Percentiles rank a stretch among this genome's conserved stretches.
phyloP scores from a whole-genome alignment of 2,888 invertebrate genomes.

The Chloroclystis v-ata region DNA sequence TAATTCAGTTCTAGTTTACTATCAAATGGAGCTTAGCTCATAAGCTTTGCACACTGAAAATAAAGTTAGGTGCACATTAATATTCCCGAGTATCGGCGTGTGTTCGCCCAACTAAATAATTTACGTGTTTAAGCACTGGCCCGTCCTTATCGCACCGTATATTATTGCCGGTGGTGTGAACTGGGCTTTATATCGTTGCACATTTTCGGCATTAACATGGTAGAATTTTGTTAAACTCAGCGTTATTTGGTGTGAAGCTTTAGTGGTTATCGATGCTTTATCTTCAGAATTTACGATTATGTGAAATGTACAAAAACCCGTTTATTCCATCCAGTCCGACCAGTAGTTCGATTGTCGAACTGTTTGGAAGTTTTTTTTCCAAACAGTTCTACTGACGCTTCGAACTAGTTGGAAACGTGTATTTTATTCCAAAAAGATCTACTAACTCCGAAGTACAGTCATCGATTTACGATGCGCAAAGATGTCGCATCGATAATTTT shows the following conservation, averaged over 20 bases:
- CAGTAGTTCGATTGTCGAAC: too few relatives aligned
- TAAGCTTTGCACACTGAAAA: conserved; percentile 2
- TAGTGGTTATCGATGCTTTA: too few relatives aligned
- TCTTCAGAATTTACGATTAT: too few relatives aligned
- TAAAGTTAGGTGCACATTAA: conserved; percentile 13
- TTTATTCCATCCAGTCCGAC: too few relatives aligned
- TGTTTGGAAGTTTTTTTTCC: too few relatives aligned
- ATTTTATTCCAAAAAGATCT: too few relatives aligned
- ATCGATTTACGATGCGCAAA: too few relatives aligned
- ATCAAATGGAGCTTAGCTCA: conserved; percentile 1
- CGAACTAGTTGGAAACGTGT: too few relatives aligned
- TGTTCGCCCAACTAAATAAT: conserved; percentile 24
- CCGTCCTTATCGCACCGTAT: conserved; percentile 13
- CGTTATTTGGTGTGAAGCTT: not conserved
- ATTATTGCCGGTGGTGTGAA: conserved; percentile 14
- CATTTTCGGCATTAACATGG: conserved; percentile 1
- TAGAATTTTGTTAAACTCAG: not conserved
- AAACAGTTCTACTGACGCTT: too few relatives aligned
- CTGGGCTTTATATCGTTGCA: conserved; percentile 4
- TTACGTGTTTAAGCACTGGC: conserved; percentile 17
- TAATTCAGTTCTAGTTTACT: not conserved
- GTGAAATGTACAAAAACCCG: too few relatives aligned
- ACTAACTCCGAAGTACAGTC: too few relatives aligned
- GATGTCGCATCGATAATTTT: too few relatives aligned
- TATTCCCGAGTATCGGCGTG: conserved; percentile 9